Evolutionary conservation across 2,113 vertebrate genomes (phyloP).

Genomic region (Tragelaphus strepsiceros): DNA sequence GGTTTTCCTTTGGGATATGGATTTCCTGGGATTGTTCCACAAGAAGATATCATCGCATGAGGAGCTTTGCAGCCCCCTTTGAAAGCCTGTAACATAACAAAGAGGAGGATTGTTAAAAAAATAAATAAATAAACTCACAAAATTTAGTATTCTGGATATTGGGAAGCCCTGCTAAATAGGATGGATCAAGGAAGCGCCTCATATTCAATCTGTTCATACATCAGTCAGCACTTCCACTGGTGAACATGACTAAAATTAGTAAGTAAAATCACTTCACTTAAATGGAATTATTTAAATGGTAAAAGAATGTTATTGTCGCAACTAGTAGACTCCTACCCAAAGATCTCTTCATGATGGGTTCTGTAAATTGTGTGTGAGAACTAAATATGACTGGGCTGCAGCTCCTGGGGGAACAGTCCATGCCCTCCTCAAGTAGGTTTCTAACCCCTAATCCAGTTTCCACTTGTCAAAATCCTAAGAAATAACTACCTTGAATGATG

Average conservation of each 20-base stretch:
- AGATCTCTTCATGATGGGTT: not conserved
- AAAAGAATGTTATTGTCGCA: not conserved
- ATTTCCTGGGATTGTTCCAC: conserved; percentile 97
- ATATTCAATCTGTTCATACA: not conserved
- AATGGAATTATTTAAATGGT: not conserved
- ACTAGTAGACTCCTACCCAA: not conserved
- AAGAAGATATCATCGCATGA: conserved; percentile 97
- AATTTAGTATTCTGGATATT: not conserved
- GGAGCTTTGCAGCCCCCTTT: conserved; percentile 98
- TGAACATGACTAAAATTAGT: not conserved
- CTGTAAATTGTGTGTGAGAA: not conserved
- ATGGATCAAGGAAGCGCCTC: not conserved
- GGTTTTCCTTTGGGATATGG: conserved; percentile 98
- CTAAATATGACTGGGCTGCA: fast-evolving
- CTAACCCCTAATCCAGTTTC: not conserved
- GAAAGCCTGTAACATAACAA: conserved; percentile 86
- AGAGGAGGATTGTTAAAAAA: not conserved
- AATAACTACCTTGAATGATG: not conserved
- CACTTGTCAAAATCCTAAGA: not conserved
- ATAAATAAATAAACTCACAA: not conserved
- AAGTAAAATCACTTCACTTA: not conserved
- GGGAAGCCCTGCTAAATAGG: not conserved
- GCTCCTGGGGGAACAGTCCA: not conserved
- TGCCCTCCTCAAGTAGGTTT: not conserved
- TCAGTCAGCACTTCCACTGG: not conserved